phyloP scores from a whole-genome alignment of 2,888 invertebrate species.

The Petrophora chlorosata region DNA sequence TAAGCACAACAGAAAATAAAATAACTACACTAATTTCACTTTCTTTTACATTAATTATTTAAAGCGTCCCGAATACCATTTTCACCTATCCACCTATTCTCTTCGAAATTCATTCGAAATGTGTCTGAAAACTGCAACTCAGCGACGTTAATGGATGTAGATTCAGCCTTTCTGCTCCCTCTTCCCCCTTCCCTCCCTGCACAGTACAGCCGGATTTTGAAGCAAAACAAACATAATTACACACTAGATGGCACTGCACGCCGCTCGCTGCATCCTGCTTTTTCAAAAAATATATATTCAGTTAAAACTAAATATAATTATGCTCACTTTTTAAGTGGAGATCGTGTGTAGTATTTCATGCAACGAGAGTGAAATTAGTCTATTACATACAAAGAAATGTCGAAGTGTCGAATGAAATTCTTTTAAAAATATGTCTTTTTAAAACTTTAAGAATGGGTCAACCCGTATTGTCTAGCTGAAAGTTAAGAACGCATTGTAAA shows the following conservation, averaged over 20 bases:
- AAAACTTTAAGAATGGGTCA: too few relatives aligned
- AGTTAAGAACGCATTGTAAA: too few relatives aligned
- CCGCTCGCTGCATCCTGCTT: conserved; percentile 4
- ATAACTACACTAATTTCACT: too few relatives aligned
- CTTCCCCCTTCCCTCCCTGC: background rate
- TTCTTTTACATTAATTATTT: conserved; percentile 13
- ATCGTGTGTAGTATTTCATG: too few relatives aligned
- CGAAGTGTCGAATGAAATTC: too few relatives aligned
- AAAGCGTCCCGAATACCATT: conserved; percentile 5
- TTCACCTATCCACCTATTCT: conserved; percentile 19
- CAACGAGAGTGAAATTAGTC: too few relatives aligned
- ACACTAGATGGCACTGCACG: conserved; percentile 23
- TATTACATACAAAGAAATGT: too few relatives aligned
- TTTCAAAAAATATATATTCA: conserved; percentile 7
- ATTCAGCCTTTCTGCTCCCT: conserved; percentile 18
- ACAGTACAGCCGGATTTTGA: conserved; percentile 13
- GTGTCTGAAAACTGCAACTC: conserved; percentile 25
- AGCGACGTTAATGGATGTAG: conserved; percentile 28
- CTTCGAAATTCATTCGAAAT: conserved; percentile 33
- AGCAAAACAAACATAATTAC: conserved; percentile 43
- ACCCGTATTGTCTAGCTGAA: too few relatives aligned
- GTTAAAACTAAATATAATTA: background rate
- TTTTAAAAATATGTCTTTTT: too few relatives aligned
- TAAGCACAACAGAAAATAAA: too few relatives aligned
- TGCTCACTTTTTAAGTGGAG: background rate